Percentiles rank a stretch among this genome's conserved stretches.
Evolutionary conservation across 2,113 vertebrate genomes (phyloP).

Genomic region (Tupaia chinensis): DNA sequence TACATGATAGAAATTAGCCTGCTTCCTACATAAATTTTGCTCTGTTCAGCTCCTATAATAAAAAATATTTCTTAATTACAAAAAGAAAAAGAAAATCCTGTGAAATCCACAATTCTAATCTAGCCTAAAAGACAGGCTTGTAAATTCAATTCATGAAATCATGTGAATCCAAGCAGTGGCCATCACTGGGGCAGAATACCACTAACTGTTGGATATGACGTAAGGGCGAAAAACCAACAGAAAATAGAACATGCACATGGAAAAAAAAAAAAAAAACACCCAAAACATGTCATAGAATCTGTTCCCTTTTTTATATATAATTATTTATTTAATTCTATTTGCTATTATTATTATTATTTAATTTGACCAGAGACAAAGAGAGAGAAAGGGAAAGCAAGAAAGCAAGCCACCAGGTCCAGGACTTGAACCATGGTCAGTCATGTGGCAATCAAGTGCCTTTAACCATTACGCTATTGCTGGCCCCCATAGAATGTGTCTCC

Average conservation of each 20-base stretch:
- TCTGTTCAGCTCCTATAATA: not conserved
- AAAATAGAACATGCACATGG: not conserved
- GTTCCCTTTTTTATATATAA: too few species aligned
- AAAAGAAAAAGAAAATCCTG: not conserved
- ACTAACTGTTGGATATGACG: not conserved
- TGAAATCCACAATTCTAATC: slow-evolving; percentile 46
- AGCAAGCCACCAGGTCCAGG: too few species aligned
- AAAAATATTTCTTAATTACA: not conserved
- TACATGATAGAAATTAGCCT: slow-evolving; percentile 15
- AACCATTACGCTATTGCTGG: too few species aligned
- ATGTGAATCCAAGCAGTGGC: slow-evolving; percentile 32
- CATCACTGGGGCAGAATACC: not conserved
- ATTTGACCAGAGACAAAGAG: too few species aligned
- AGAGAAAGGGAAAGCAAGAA: too few species aligned
- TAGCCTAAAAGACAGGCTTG: not conserved
- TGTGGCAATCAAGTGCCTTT: too few species aligned
- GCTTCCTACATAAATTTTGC: not conserved
- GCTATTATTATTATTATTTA: too few species aligned
- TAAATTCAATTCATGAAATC: not conserved
- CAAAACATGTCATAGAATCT: not conserved
- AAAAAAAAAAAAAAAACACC: not conserved
- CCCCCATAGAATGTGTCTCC: not conserved
- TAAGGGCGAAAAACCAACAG: not conserved
- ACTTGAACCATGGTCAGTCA: too few species aligned
- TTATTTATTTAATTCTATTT: too few species aligned